A percentile compares a stretch with the other conserved stretches of the same genome.
phyloP scores from a whole-genome alignment of 1,140 invertebrate species.

The Drosophila kepulauana region DNA sequence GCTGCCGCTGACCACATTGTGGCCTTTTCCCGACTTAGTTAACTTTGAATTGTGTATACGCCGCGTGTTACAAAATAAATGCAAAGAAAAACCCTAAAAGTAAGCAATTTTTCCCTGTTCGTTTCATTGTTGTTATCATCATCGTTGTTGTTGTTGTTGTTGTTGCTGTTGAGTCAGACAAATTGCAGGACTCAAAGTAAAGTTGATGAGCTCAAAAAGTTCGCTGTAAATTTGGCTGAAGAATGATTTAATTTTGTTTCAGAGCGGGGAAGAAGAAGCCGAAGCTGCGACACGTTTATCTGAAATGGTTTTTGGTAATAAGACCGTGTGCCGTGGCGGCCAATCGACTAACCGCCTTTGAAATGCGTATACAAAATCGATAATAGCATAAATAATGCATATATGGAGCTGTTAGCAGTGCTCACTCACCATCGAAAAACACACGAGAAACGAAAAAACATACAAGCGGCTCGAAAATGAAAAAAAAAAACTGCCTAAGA shows the following conservation, averaged over 20 bases:
- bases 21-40: conserved; percentile 44
- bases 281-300: conserved; percentile 55
- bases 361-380: conserved; percentile 74
- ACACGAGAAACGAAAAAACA: conserved; percentile 24
- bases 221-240: conserved; percentile 66
- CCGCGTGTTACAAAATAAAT: conserved; percentile 56
- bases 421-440: conserved; percentile 18
- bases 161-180: conserved; percentile 44
- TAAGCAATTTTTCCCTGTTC: conserved; percentile 39
- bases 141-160: conserved; percentile 2
- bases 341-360: conserved; percentile 46
- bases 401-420: conserved; percentile 35
- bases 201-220: conserved; percentile 68
- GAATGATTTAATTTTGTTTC: conserved; percentile 76
- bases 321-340: conserved; percentile 5
- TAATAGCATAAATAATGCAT: conserved; percentile 83
- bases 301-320: conserved; percentile 21
- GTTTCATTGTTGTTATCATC: conserved; percentile 17
- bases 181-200: conserved; percentile 69
- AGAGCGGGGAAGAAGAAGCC: background rate
- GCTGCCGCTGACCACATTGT: conserved; percentile 54
- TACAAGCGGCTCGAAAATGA: conserved; percentile 1
- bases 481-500: conserved; percentile 24
- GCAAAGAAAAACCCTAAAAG: conserved; percentile 41
- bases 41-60: conserved; percentile 61